Percentiles rank a stretch among this genome's conserved stretches.
Evolutionary conservation across 2,797 vertebrate species (phyloP).

Genomic region (Siniperca scherzeri): DNA sequence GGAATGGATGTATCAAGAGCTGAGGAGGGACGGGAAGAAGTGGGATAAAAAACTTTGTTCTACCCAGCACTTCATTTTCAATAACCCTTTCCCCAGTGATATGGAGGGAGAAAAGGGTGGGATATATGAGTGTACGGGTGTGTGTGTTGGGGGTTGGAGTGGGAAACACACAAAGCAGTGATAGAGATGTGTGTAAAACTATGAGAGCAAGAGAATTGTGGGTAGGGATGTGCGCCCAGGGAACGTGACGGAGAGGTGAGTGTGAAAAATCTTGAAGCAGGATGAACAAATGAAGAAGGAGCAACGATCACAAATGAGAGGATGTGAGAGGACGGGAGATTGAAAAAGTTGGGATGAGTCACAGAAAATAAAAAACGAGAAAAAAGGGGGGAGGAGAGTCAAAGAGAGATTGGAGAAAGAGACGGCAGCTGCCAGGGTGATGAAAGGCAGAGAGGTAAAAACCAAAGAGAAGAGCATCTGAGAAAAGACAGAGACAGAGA

Average conservation of each 20-base stretch:
- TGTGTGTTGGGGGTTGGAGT: neutral
- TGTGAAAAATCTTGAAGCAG: conserved; percentile 41
- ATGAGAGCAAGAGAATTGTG: conserved; percentile 40
- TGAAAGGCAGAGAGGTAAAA: conserved; percentile 51
- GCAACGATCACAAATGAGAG: conserved; percentile 56
- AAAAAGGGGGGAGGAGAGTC: conserved; percentile 15
- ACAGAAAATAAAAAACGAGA: neutral
- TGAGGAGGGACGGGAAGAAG: conserved; percentile 34
- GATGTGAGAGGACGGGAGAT: conserved; percentile 40
- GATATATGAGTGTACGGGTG: neutral
- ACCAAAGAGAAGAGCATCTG: conserved; percentile 42
- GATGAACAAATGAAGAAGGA: conserved; percentile 61
- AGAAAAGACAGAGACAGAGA: conserved; percentile 12
- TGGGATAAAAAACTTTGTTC: conserved; percentile 69
- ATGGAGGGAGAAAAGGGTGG: conserved; percentile 34
- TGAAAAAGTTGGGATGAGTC: conserved; percentile 54
- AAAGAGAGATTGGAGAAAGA: conserved; percentile 36
- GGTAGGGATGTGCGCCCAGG: conserved; percentile 42
- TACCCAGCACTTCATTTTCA: conserved; percentile 66
- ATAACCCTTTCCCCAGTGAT: conserved; percentile 63
- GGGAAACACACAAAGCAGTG: conserved; percentile 43
- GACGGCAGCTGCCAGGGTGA: conserved; percentile 28
- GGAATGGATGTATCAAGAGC: conserved; percentile 56
- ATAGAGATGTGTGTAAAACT: conserved; percentile 50
- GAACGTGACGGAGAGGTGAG: conserved; percentile 54